Percentiles rank a stretch among this genome's conserved stretches.
Evolutionary conservation across 2,888 invertebrate species (phyloP).

Genomic region (Apantesis nais): DNA sequence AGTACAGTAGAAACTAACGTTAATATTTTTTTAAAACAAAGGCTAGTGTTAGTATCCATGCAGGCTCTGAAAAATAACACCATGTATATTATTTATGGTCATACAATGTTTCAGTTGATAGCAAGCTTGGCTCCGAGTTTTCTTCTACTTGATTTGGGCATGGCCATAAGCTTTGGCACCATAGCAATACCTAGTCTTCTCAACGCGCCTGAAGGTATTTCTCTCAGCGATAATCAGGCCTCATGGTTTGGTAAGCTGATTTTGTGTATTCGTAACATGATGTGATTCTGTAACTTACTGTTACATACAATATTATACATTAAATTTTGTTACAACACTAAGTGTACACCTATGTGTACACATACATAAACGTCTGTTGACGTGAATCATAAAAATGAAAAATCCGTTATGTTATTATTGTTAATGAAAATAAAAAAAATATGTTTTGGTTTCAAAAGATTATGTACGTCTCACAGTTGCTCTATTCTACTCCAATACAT

Average conservation of each 20-base stretch:
- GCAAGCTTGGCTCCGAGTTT: conserved; percentile 84
- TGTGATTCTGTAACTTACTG: neutral
- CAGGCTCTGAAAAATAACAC: neutral
- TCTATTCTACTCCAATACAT: neutral
- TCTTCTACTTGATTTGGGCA: conserved; percentile 82
- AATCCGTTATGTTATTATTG: neutral
- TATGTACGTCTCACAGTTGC: neutral
- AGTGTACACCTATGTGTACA: neutral
- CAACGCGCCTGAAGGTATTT: conserved; percentile 71
- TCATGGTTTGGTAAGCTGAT: conserved; percentile 85
- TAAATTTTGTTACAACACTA: neutral
- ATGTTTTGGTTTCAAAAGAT: neutral
- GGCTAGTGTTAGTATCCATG: neutral
- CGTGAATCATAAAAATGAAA: neutral
- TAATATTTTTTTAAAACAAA: neutral
- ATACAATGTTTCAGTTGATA: conserved; percentile 68
- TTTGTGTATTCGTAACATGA: neutral
- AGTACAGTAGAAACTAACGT: neutral
- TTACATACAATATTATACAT: too few species aligned
- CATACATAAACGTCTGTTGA: neutral
- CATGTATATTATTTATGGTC: neutral
- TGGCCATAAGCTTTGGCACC: conserved; percentile 85
- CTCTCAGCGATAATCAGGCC: conserved; percentile 78
- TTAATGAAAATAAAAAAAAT: neutral
- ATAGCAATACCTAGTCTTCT: conserved; percentile 83